Conservation (phyloP, 2,888 invertebrate species). For the Ligdia adustata region DNA sequence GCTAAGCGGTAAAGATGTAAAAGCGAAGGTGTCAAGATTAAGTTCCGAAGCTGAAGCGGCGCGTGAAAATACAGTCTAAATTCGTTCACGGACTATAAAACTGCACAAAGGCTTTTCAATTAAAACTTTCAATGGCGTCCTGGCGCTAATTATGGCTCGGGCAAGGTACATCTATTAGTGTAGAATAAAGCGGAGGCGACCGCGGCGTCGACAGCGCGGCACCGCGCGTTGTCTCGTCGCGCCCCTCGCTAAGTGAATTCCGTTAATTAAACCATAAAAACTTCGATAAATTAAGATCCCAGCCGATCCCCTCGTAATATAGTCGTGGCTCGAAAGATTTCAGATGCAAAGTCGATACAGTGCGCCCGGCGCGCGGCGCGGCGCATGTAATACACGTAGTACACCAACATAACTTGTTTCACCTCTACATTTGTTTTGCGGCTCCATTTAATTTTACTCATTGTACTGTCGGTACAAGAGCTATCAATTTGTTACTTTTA, state of each 20-base stretch:
- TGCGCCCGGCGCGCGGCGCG: slow-evolving; percentile 10
- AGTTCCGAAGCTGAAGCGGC: slow-evolving; percentile 44
- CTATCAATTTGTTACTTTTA: slow-evolving; percentile 21
- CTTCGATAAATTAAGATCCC: slow-evolving; percentile 84
- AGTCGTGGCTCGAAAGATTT: slow-evolving; percentile 75
- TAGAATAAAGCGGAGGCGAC: slow-evolving; percentile 45
- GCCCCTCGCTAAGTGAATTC: slow-evolving; percentile 79
- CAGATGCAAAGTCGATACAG: slow-evolving; percentile 80
- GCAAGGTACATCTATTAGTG: slow-evolving; percentile 73
- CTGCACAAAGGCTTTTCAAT: slow-evolving; percentile 81
- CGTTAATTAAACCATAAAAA: slow-evolving; percentile 85
- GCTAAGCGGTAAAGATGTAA: slow-evolving; percentile 23
- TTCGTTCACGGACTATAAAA: slow-evolving; percentile 76
- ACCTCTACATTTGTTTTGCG: slow-evolving; percentile 71
- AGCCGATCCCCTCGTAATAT: slow-evolving; percentile 82
- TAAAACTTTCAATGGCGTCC: slow-evolving; percentile 79
- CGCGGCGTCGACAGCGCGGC: slow-evolving; percentile 38
- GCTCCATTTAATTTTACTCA: slow-evolving; percentile 71
- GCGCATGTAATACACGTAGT: slow-evolving; percentile 37
- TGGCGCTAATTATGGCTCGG: slow-evolving; percentile 73
- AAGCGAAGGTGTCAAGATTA: slow-evolving; percentile 57
- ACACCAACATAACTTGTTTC: slow-evolving; percentile 66
- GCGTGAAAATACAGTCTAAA: slow-evolving; percentile 66
- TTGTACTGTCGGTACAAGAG: slow-evolving; percentile 49
- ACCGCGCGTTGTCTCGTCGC: slow-evolving; percentile 60